phyloP scores from a whole-genome alignment of 2,113 vertebrate genomes.

The Gallinago media region DNA sequence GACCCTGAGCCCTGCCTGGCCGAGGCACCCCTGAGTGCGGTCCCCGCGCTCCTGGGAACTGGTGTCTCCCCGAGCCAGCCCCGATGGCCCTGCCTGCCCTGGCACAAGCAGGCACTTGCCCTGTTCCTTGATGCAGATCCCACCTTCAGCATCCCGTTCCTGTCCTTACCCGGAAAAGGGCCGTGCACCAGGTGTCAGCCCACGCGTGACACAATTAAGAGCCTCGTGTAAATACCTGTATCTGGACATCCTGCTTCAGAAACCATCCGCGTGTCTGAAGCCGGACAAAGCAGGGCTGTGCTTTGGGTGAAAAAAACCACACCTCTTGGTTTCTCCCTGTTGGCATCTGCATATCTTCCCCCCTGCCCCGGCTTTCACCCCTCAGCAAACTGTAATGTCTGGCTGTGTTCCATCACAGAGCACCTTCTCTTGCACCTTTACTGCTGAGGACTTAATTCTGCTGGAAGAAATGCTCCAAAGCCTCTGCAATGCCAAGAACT shows the following conservation, averaged over 20 bases:
- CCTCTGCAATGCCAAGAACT: background rate
- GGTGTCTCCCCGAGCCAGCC: background rate
- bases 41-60: background rate
- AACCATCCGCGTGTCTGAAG: background rate
- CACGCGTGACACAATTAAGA: background rate
- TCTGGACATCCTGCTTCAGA: background rate
- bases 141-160: background rate
- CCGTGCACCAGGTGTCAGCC: background rate
- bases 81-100: background rate
- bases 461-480: background rate
- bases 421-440: background rate
- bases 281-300: background rate
- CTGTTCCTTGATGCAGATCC: background rate
- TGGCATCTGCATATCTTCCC: background rate
- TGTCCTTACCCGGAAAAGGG: background rate
- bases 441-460: background rate
- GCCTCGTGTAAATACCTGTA: background rate
- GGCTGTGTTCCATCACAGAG: background rate
- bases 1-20: background rate
- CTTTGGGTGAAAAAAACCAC: background rate
- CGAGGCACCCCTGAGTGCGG: background rate
- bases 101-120: background rate
- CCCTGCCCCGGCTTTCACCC: background rate
- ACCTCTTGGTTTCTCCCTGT: background rate
- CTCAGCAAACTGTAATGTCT: background rate